Base-by-base conservation (phyloP, 2,797 vertebrate genomes). In the Hozukius guyotensis region DNA sequence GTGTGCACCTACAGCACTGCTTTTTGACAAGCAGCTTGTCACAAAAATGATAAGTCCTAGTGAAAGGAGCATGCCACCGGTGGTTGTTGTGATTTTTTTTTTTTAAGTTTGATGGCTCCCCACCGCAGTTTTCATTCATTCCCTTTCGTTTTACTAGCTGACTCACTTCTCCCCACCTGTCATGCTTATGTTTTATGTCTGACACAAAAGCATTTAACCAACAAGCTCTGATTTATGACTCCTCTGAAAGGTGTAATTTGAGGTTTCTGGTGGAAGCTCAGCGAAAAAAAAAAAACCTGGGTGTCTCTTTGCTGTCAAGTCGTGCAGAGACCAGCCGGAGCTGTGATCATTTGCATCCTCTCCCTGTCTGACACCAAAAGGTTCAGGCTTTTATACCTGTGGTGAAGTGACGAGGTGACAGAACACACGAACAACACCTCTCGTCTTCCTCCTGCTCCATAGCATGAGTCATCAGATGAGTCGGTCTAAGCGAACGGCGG, bases 171-270 rank as follows among this genome's bases (percentile, higher is more conserved):
- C 72, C 69, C 62, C 77, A 86, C 75, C 76, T 88, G 84, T 82
- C 89, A 83, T 20, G 77, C 85, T 84, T 74, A 29, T 85, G 86
- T 88, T 88, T 91, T 86, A 89, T 60, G 75, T 78, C 81, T 91
- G 90, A 87, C 91, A 88, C 84, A 80, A 83, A 90, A 89, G 86
- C 90, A 89, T 90, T 89, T 89, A 87, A 87, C 75, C 83, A 92
- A 81, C 87, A 74, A 71, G 76, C 60, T 81, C 59, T 92, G 92
- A 94, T 94, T 94, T 92, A 93, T 87, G 81, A 68, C 78, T 80
- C 69, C 59, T 84, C 66, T 64, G 85, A 90, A 94, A 93, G 87
- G 89, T 93, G 85, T 91, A 90, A 94, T 93, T 93, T 91, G 60
- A 87, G 81, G 71, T 84, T 88, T 89, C 68, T 74, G 77, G 52